Evolutionary conservation across 2,113 vertebrate species (phyloP).

Genomic region (Varanus salvator): DNA sequence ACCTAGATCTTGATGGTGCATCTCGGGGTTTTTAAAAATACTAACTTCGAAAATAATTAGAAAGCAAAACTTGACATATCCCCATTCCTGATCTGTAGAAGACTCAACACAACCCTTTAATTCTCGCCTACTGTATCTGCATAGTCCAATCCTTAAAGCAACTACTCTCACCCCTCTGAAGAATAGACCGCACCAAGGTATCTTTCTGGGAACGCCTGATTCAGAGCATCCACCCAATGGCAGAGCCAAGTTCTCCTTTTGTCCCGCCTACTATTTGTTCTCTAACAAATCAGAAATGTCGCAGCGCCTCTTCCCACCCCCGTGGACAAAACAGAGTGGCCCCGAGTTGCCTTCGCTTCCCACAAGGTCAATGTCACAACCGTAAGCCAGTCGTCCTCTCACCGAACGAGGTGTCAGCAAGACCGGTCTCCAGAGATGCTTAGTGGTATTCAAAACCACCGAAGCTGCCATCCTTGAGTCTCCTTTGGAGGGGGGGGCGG

Average conservation of each 20-base stretch:
- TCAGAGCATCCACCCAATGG: neutral
- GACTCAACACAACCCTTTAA: too few relatives aligned
- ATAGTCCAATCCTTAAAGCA: rapidly evolving
- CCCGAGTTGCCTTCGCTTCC: neutral
- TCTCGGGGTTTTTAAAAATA: neutral
- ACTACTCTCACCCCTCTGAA: neutral
- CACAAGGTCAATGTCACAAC: neutral
- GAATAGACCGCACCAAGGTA: neutral
- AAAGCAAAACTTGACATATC: neutral
- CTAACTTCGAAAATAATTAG: too few relatives aligned
- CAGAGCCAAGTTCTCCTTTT: rapidly evolving
- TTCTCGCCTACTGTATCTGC: neutral
- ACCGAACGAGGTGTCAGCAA: constrained; percentile 26
- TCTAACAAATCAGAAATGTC: neutral
- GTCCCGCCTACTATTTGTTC: neutral
- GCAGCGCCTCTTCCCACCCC: too few relatives aligned
- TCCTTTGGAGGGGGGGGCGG: neutral
- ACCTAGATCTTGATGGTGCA: neutral
- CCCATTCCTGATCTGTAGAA: neutral
- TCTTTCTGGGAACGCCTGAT: neutral
- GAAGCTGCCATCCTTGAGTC: constrained; percentile 4
- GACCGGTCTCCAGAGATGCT: neutral
- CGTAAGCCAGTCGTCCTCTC: neutral
- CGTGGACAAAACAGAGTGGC: neutral
- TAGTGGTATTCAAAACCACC: neutral